Evolutionary conservation across 2,113 vertebrate species (phyloP).

Genomic region (Nestor notabilis): DNA sequence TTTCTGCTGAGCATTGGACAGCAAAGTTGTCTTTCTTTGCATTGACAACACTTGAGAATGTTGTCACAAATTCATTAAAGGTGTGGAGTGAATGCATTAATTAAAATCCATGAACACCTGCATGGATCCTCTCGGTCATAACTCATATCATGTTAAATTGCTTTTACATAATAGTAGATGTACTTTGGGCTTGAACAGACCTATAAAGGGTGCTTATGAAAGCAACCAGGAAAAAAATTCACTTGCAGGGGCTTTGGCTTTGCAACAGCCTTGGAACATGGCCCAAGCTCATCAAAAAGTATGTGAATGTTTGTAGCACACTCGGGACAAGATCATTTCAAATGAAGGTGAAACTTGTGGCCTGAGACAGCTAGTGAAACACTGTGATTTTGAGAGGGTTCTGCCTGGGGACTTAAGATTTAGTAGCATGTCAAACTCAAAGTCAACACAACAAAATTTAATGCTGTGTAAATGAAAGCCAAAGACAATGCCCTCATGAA

Average conservation of each 20-base stretch:
- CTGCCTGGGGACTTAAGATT: constrained; percentile 41
- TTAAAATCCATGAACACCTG: constrained; percentile 42
- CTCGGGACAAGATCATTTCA: constrained; percentile 4
- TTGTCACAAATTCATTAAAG: constrained; percentile 47
- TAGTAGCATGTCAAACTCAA: constrained; percentile 25
- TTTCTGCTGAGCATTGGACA: neutral
- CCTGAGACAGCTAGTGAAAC: neutral
- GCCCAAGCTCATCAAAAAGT: constrained; percentile 5
- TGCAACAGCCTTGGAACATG: neutral
- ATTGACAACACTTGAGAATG: neutral
- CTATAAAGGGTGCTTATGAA: neutral
- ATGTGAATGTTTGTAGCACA: neutral
- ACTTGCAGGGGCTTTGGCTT: neutral
- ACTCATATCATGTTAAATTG: constrained; percentile 17
- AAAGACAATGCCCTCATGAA: constrained; percentile 13
- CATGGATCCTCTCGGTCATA: constrained; percentile 1
- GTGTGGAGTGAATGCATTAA: neutral
- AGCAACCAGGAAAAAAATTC: neutral
- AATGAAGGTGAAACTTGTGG: constrained; percentile 41
- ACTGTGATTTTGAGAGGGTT: constrained; percentile 8
- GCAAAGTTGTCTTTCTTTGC: neutral
- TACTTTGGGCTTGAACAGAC: neutral
- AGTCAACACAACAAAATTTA: constrained; percentile 54
- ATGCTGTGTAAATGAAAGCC: constrained; percentile 18
- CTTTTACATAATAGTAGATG: constrained; percentile 2